phyloP scores from a whole-genome alignment of 2,113 vertebrate genomes.

The Xenopus laevis region DNA sequence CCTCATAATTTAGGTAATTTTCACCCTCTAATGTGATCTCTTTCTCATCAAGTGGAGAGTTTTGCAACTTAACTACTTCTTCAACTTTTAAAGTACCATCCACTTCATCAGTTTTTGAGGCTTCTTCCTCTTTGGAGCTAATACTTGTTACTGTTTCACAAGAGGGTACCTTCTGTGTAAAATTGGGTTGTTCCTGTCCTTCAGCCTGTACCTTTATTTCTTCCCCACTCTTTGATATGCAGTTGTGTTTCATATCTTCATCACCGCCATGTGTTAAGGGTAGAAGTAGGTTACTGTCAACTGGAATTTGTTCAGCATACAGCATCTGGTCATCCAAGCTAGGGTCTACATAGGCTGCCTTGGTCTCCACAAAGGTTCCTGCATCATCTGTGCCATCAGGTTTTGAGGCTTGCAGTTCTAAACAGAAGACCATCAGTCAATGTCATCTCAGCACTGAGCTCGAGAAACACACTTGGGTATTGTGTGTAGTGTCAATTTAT shows the following conservation, averaged over 20 bases:
- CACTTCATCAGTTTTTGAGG: not conserved
- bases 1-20: not conserved
- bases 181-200: constrained; percentile 47
- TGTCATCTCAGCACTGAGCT: constrained; percentile 19
- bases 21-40: not conserved
- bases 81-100: not conserved
- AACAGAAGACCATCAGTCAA: constrained; percentile 71
- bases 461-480: constrained; percentile 39
- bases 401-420: constrained; percentile 62
- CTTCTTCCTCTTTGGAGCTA: not conserved
- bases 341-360: constrained; percentile 53
- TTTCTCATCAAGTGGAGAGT: not conserved
- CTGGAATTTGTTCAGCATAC: constrained; percentile 47
- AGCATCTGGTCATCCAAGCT: constrained; percentile 61
- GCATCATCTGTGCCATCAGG: constrained; percentile 61
- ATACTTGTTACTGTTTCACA: constrained; percentile 19
- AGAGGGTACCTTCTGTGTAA: constrained; percentile 21
- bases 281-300: constrained; percentile 47
- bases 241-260: constrained; percentile 38
- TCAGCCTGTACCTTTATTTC: not conserved
- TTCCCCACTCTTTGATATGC: constrained; percentile 5
- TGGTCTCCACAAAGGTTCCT: constrained; percentile 53
- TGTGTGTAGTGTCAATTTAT: not conserved
- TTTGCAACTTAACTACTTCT: not conserved
- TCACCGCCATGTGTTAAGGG: constrained; percentile 48